These are phyloP conservation scores for Luperina testacea DNA, from an alignment of 2,888 invertebrate species.

Conservation along the genomic window DNA sequence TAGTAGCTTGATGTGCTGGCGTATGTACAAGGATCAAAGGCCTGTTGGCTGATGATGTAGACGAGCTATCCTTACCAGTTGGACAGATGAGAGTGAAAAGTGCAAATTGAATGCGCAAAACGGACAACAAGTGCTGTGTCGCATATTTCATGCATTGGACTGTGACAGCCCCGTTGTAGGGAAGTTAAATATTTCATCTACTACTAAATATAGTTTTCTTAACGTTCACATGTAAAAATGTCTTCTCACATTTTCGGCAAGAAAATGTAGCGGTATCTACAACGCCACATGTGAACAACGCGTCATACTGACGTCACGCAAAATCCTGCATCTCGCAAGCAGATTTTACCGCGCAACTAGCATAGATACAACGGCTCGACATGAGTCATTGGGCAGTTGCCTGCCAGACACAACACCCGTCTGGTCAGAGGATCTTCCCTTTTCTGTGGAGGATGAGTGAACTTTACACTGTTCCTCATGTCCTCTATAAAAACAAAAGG, in stretches of 20 bases:
- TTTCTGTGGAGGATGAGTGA: too few relatives aligned
- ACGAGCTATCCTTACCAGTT: not conserved
- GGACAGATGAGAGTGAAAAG: not conserved
- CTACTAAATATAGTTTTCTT: not conserved
- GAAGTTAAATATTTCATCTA: not conserved
- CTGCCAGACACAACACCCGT: too few relatives aligned
- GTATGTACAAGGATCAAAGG: not conserved
- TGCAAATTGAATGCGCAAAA: not conserved
- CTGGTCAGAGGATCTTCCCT: too few relatives aligned
- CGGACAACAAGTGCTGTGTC: not conserved
- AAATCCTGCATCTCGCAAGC: too few relatives aligned
- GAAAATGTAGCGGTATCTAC: too few relatives aligned
- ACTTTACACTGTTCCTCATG: too few relatives aligned
- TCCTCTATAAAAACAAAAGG: not conserved
- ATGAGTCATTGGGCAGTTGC: too few relatives aligned
- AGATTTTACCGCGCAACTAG: too few relatives aligned
- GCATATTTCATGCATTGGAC: not conserved
- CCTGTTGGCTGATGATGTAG: not conserved
- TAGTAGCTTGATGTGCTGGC: too few relatives aligned
- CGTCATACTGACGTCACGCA: too few relatives aligned
- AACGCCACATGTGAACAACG: too few relatives aligned
- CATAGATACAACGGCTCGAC: too few relatives aligned
- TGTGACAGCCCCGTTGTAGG: not conserved
- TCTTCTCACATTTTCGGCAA: not conserved
- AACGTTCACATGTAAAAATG: not conserved